These are phyloP conservation scores for Daubentonia madagascariensis DNA, from an alignment of 2,113 vertebrate species.

Conservation along the genomic window DNA sequence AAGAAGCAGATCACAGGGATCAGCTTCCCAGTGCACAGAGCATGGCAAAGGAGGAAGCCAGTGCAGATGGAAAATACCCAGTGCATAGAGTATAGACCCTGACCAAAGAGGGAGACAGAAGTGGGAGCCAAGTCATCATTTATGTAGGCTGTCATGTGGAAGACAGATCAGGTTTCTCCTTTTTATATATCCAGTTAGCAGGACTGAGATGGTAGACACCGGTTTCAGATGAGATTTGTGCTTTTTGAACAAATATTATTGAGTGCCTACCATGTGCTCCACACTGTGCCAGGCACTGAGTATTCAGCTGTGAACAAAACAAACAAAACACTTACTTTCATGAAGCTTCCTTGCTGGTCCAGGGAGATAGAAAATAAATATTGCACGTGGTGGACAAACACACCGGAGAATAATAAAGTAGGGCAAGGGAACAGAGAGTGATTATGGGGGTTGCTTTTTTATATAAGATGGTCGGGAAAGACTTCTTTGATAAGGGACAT, in stretches of 20 bases:
- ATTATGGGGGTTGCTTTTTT: neutral
- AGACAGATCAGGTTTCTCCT: neutral
- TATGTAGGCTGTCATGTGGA: neutral
- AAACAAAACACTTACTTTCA: neutral
- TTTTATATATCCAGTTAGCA: neutral
- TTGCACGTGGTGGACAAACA: neutral
- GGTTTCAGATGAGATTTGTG: neutral
- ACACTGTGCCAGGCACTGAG: no score
- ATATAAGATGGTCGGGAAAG: neutral
- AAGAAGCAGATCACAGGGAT: neutral
- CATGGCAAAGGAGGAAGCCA: neutral
- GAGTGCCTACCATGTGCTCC: neutral
- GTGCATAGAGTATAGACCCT: fast-evolving
- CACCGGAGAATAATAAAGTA: neutral
- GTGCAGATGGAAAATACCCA: neutral
- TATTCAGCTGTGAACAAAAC: neutral
- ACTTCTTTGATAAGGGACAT: neutral
- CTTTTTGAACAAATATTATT: neutral
- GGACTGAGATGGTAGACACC: neutral
- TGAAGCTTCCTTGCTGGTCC: neutral
- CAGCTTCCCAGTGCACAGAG: neutral
- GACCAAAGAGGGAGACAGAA: neutral
- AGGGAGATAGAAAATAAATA: neutral
- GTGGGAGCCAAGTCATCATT: fast-evolving
- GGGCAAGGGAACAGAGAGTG: neutral